These are phyloP conservation scores for Planiliza haematocheilus DNA, from an alignment of 2,113 vertebrate species.

Conservation along the genomic window DNA sequence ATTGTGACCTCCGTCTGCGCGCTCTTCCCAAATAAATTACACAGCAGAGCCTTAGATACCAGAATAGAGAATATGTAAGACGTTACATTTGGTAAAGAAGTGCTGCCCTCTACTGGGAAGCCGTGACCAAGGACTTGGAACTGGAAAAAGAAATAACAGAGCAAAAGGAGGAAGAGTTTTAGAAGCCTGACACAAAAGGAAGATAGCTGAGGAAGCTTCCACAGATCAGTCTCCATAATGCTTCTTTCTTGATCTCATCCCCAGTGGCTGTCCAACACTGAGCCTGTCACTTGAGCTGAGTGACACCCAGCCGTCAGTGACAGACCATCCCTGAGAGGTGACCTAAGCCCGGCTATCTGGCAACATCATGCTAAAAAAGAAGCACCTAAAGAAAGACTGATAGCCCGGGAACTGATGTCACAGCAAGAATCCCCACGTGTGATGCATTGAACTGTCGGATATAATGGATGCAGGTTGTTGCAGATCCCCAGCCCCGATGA, in stretches of 20 bases:
- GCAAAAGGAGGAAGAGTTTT: not conserved
- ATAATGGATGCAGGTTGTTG: constrained; percentile 34
- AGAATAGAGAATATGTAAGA: not conserved
- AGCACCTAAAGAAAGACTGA: constrained; percentile 39
- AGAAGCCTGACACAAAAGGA: not conserved
- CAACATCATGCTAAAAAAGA: constrained; percentile 18
- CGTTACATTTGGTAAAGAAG: constrained; percentile 63
- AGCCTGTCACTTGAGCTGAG: constrained; percentile 46
- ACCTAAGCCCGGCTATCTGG: constrained; percentile 22
- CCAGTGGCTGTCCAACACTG: constrained; percentile 23
- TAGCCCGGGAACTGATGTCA: constrained; percentile 41
- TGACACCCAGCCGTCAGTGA: constrained; percentile 50
- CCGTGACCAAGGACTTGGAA: not conserved
- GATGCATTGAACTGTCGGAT: constrained; percentile 38
- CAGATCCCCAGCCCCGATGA: constrained; percentile 11
- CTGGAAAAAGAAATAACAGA: not conserved
- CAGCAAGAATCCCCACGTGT: constrained; percentile 36
- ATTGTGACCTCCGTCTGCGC: constrained; percentile 35
- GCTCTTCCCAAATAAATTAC: constrained; percentile 28
- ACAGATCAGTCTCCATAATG: not conserved
- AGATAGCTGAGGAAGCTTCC: constrained; percentile 26
- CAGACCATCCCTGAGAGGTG: constrained; percentile 13
- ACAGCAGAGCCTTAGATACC: constrained; percentile 1
- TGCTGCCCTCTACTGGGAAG: constrained; percentile 80
- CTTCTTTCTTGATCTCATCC: constrained; percentile 12